Percentiles rank a stretch among this genome's conserved stretches.
Evolutionary conservation across 1,140 invertebrate species (phyloP).

Genomic region (Calephelis nemesis): DNA sequence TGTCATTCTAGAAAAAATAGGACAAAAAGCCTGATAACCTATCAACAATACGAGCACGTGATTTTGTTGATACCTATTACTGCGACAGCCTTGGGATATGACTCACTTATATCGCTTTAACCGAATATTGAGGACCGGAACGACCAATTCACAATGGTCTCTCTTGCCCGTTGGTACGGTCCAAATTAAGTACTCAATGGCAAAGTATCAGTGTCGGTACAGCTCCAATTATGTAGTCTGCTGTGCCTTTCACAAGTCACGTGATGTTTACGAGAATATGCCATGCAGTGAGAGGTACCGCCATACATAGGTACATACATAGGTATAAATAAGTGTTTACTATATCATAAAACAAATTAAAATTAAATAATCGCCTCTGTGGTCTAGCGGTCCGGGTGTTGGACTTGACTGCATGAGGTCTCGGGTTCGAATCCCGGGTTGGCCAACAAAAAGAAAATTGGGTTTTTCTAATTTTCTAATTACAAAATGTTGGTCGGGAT

Average conservation of each 20-base stretch:
- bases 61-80: slow-evolving; percentile 33
- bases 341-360: too few relatives aligned
- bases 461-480: too few relatives aligned
- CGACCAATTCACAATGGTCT: too few relatives aligned
- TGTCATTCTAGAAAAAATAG: neutral
- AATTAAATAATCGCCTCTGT: too few relatives aligned
- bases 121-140: too few relatives aligned
- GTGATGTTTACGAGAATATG: slow-evolving; percentile 36
- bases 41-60: slow-evolving; percentile 33
- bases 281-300: neutral
- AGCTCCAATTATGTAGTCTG: slow-evolving; percentile 34
- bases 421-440: too few relatives aligned
- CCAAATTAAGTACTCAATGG: too few relatives aligned
- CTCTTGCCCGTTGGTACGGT: neutral
- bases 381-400: too few relatives aligned
- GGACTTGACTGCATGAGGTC: too few relatives aligned
- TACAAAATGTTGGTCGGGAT: too few relatives aligned
- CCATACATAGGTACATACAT: neutral
- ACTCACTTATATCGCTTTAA: slow-evolving; percentile 23
- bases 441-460: too few relatives aligned
- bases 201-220: slow-evolving; percentile 18
- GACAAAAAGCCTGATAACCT: neutral
- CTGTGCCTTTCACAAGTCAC: slow-evolving; percentile 54
- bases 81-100: slow-evolving; percentile 30
- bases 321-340: too few relatives aligned